A percentile compares a stretch with the other conserved stretches of the same genome.
These are phyloP conservation scores for Scaptomyza parva DNA, from an alignment of 2,888 invertebrate genomes.

Conservation along the genomic window DNA sequence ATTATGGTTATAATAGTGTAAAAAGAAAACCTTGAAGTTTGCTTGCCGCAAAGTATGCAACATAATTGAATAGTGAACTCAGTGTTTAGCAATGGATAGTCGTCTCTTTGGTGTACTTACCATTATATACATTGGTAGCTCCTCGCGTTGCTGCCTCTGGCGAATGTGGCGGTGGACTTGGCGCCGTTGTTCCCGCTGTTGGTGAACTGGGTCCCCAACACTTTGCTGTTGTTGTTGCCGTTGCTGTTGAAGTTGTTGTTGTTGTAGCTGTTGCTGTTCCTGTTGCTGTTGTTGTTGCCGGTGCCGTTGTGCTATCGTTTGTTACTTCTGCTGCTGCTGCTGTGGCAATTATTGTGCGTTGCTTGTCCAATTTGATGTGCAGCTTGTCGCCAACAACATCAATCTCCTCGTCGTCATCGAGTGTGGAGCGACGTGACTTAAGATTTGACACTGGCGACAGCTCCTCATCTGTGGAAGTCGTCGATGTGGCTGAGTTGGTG, in stretches of 20 bases:
- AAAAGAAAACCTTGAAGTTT: neutral
- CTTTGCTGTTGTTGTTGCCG: constrained; percentile 85
- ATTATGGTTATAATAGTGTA: too few relatives aligned
- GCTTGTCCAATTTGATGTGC: constrained; percentile 84
- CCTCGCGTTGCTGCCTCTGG: constrained; percentile 88
- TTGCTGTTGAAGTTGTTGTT: constrained; percentile 44
- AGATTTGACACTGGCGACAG: constrained; percentile 67
- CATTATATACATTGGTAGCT: constrained; percentile 90
- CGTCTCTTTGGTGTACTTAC: constrained; percentile 85
- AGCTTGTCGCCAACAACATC: constrained; percentile 92
- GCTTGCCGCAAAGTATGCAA: constrained; percentile 11
- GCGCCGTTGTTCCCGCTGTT: constrained; percentile 91
- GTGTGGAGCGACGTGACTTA: constrained; percentile 85
- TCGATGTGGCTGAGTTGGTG: constrained; percentile 33
- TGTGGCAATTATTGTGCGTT: constrained; percentile 68
- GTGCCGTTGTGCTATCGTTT: constrained; percentile 16
- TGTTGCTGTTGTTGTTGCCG: constrained; percentile 38
- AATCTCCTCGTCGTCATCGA: constrained; percentile 91
- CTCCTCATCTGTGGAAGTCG: constrained; percentile 64
- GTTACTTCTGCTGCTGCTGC: constrained; percentile 38
- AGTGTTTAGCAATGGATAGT: neutral
- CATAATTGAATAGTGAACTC: neutral
- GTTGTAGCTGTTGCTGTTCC: constrained; percentile 47
- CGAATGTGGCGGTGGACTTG: constrained; percentile 89
- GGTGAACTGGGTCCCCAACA: constrained; percentile 91